Base-by-base conservation (phyloP, 2,888 invertebrate species). In the Zootermopsis nevadensis region DNA sequence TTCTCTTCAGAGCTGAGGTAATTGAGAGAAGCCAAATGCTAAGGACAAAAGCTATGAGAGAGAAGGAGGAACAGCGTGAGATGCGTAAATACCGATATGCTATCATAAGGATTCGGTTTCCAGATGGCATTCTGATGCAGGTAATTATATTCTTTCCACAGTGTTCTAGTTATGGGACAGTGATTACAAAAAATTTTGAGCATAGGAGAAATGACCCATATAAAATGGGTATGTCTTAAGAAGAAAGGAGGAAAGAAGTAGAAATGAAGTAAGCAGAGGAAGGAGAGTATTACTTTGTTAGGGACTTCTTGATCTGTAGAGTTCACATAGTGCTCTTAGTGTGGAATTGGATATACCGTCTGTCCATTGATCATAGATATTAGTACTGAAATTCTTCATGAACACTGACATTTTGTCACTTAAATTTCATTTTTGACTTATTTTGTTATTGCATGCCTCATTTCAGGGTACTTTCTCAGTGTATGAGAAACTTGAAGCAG, bases 1-100 rank as follows among this genome's bases (percentile, higher is more conserved):
- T n/a, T 60, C 1, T 88, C 81, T 81, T 82, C 67, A 95, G 96
- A 86, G 88, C 92, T 27, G 96, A 97, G 89, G 93, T 93, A 2
- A 92, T 95, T 60, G 98, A 98, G 88, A 94, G 92, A 87, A 93
- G 94, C 87, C 94, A 96, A 88, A 94, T 96, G 91, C 90, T 99
- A 12, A 92, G 97, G 87, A 99, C 99, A 0, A 98, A 97, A 89
- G 98, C 97, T 3, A 99, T 99, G 98, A 90, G 98, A 33, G 98
- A 98, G 88, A 95, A 95, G 85, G 97, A 98, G 85, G 97, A 97
- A 87, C 89, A 94, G 84, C 90, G 95, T 80, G 95, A 95, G 87
- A 92, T 95, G 88, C 92, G 95, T 82, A 95, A 95, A 89, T 98
- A 97, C 89, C 94, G 94, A 88, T 99, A 95, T 89, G 93, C 96